A percentile compares a stretch with the other conserved stretches of the same genome.
phyloP scores from a whole-genome alignment of 2,888 invertebrate species.

The Stegana nigrithorax region DNA sequence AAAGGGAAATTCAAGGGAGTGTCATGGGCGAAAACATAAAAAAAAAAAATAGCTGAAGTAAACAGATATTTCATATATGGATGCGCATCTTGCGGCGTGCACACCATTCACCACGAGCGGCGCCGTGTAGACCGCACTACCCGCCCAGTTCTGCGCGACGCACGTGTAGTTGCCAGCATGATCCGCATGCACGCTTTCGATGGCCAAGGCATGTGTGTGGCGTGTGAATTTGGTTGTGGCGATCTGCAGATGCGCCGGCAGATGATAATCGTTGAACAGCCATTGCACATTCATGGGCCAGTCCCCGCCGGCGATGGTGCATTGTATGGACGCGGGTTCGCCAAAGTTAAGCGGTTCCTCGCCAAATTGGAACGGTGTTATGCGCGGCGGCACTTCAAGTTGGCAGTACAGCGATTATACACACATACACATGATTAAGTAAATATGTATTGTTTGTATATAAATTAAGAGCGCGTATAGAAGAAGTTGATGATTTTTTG shows the following conservation, averaged over 20 bases:
- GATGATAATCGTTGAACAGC: conserved; percentile 72
- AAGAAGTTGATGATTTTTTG: no score
- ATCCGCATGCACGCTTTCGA: conserved; percentile 73
- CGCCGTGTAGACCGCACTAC: conserved; percentile 70
- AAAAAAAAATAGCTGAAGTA: conserved; percentile 20
- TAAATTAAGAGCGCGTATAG: no score
- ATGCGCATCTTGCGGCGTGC: conserved; percentile 43
- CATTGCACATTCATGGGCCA: conserved; percentile 72
- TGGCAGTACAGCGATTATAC: no score
- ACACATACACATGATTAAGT: no score
- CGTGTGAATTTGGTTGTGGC: conserved; percentile 66
- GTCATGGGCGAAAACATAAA: conserved; percentile 5
- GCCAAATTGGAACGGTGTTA: conserved; percentile 80
- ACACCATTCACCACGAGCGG: conserved; percentile 74
- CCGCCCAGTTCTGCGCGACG: conserved; percentile 73
- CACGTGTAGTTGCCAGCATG: conserved; percentile 76
- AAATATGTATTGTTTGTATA: no score
- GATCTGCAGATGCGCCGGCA: conserved; percentile 70
- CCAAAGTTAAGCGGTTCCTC: conserved; percentile 81
- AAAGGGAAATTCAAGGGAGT: neutral
- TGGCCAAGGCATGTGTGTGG: conserved; percentile 70
- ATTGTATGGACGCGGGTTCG: conserved; percentile 76
- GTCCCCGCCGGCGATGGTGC: conserved; percentile 70
- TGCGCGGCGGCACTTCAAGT: conserved; percentile 72
- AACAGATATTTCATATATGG: neutral